A percentile compares a stretch with the other conserved stretches of the same genome.
Conservation (phyloP, 2,113 vertebrate genomes). For the Deroptyus accipitrinus region DNA sequence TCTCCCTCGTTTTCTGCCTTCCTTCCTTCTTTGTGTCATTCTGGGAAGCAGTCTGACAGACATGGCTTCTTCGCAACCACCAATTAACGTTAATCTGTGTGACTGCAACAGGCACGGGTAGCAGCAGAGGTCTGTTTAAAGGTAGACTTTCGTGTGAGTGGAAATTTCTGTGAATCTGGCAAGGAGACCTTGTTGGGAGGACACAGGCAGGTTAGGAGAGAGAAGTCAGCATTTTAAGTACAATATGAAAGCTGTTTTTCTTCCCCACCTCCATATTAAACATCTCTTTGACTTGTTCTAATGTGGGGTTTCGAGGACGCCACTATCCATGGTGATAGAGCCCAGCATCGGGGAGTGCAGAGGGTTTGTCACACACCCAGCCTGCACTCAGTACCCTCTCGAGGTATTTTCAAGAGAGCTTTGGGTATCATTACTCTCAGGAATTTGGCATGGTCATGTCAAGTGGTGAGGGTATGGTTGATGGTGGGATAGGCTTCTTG, state of each 20-base stretch:
- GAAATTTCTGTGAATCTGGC: neutral
- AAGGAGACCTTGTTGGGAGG: neutral
- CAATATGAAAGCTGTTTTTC: neutral
- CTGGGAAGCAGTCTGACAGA: neutral
- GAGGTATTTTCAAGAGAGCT: neutral
- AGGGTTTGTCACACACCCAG: neutral
- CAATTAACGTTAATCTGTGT: neutral
- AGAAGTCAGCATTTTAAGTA: neutral
- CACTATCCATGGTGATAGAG: accelerated
- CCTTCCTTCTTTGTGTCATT: neutral
- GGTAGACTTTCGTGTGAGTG: neutral
- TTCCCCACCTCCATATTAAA: neutral
- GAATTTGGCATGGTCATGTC: neutral
- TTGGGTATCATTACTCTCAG: neutral
- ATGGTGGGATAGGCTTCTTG: neutral
- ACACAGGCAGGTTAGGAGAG: neutral
- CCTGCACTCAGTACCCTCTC: neutral
- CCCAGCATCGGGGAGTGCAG: accelerated
- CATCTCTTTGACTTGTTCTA: accelerated
- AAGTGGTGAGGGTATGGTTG: neutral
- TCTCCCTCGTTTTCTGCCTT: neutral
- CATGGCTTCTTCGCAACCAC: neutral
- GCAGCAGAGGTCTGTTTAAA: neutral
- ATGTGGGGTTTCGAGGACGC: neutral
- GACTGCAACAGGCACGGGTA: neutral